Percentiles rank a stretch among this genome's conserved stretches.
Conservation (phyloP, 2,888 invertebrate genomes). For the Hesperia comma region DNA sequence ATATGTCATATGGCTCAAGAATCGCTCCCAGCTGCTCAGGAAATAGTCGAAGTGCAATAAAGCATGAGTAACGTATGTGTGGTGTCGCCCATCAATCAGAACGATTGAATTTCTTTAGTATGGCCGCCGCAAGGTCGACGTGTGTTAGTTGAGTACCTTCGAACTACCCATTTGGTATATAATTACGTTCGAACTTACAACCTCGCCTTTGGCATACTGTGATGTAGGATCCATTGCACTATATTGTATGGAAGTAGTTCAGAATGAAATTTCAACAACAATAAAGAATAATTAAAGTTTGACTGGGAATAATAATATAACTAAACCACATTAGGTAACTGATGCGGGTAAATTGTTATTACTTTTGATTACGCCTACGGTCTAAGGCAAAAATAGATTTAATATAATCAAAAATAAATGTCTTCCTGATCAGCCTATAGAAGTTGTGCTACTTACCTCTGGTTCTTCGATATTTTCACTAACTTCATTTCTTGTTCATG, state of each 20-base stretch:
- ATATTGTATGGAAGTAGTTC: conserved; percentile 6
- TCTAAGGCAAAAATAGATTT: too few species aligned
- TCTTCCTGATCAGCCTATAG: too few species aligned
- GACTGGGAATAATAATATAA: too few species aligned
- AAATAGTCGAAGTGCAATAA: conserved; percentile 1
- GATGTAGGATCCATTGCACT: conserved; percentile 42
- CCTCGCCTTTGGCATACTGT: conserved; percentile 70
- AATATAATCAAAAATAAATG: too few species aligned
- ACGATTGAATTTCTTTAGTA: conserved; percentile 72
- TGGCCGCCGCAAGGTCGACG: conserved; percentile 65
- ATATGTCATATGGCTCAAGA: too few species aligned
- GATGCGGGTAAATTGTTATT: too few species aligned
- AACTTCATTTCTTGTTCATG: conserved; percentile 85
- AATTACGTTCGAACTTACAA: conserved; percentile 75
- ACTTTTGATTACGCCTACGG: too few species aligned
- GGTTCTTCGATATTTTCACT: conserved; percentile 88
- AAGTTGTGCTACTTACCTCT: conserved; percentile 79
- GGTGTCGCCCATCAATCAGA: conserved; percentile 48
- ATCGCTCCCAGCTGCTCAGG: conserved; percentile 2
- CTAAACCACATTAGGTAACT: too few species aligned
- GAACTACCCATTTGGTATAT: conserved; percentile 79
- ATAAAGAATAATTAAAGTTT: too few species aligned
- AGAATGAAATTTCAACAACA: conserved; percentile 1
- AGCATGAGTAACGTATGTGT: conserved; percentile 6
- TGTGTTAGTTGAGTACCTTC: conserved; percentile 75